A percentile compares a stretch with the other conserved stretches of the same genome.
Conservation (phyloP, 2,888 invertebrate genomes). For the Tipula lateralis region DNA sequence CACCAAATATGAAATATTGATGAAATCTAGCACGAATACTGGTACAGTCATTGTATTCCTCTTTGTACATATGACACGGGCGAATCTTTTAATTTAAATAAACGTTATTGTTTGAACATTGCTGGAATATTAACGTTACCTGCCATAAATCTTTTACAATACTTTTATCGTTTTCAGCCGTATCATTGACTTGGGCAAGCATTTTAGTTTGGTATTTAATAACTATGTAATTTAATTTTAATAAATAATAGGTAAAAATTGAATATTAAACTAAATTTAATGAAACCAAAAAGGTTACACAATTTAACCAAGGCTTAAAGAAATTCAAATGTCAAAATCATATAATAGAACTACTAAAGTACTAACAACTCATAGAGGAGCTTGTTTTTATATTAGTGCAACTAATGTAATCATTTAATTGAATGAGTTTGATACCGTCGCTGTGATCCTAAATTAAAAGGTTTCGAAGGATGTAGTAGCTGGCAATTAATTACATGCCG, state of each 20-base stretch:
- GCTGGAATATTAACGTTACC: background rate
- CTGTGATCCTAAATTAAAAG: too few species aligned
- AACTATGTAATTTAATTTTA: too few species aligned
- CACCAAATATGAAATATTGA: constrained; percentile 79
- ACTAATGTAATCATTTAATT: too few species aligned
- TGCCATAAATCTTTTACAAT: constrained; percentile 25
- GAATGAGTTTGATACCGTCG: too few species aligned
- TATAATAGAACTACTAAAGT: background rate
- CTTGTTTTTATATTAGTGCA: too few species aligned
- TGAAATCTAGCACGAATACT: constrained; percentile 72
- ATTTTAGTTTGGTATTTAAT: too few species aligned
- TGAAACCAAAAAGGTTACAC: background rate
- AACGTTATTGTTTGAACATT: background rate
- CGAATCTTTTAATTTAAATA: constrained; percentile 56
- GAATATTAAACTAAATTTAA: background rate
- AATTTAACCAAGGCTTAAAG: constrained; percentile 25
- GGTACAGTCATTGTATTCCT: constrained; percentile 76
- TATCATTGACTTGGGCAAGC: background rate
- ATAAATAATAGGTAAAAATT: constrained; percentile 4
- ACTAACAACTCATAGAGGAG: background rate
- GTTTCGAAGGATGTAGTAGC: too few species aligned
- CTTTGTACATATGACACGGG: constrained; percentile 72
- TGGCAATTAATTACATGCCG: too few species aligned
- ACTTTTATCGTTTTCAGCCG: background rate
- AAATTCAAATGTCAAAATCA: background rate